These are phyloP conservation scores for Arvicanthis niloticus DNA, from an alignment of 2,113 vertebrate genomes.

Conservation along the genomic window DNA sequence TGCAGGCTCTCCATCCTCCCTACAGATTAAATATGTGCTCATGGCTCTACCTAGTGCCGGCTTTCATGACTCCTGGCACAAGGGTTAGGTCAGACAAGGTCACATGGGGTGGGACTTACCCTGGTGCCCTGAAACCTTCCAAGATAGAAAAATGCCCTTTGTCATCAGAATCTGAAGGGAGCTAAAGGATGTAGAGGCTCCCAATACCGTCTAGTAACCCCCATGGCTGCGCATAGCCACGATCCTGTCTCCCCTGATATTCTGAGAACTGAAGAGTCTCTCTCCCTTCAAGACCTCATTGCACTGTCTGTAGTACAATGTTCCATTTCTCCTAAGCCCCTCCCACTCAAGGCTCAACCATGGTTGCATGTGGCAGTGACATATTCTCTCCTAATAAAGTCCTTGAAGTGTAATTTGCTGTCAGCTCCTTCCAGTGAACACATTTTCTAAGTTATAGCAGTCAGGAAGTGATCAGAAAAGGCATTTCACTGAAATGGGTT, in stretches of 20 bases:
- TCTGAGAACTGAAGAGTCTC: background rate
- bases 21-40: background rate
- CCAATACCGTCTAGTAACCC: background rate
- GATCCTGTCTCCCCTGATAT: background rate
- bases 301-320: background rate
- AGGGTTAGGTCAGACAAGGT: background rate
- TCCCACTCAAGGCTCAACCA: background rate
- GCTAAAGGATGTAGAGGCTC: background rate
- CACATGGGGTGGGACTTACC: background rate
- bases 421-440: background rate
- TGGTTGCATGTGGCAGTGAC: background rate
- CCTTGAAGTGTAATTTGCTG: background rate
- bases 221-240: background rate
- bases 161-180: background rate
- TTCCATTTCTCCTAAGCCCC: background rate
- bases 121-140: background rate
- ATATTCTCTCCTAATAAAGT: background rate
- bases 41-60: background rate
- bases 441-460: background rate
- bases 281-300: background rate
- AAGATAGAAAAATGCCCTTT: background rate
- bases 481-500: background rate
- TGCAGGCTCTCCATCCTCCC: background rate
- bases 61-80: background rate
- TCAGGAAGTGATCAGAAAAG: background rate